Evolutionary conservation across 1,140 invertebrate species (phyloP).

Genomic region (Sycophaga agraensis): DNA sequence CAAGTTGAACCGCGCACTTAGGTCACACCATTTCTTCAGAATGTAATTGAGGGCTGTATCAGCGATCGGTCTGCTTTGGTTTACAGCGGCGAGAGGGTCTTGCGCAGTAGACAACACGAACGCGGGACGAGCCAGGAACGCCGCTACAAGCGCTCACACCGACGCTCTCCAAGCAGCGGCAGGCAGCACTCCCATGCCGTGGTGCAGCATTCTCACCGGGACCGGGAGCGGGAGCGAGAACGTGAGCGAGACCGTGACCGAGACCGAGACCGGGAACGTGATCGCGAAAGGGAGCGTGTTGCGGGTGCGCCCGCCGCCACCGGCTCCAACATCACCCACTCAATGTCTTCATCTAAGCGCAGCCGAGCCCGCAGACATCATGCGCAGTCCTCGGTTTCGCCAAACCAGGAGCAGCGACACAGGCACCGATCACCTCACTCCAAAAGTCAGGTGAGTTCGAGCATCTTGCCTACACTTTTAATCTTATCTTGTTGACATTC

Average conservation of each 20-base stretch:
- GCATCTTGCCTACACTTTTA: background rate
- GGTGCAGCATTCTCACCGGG: constrained; percentile 30
- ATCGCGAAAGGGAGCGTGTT: constrained; percentile 50
- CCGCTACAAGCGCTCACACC: constrained; percentile 65
- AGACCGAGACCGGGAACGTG: constrained; percentile 51
- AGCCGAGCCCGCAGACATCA: constrained; percentile 44
- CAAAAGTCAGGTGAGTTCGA: constrained; percentile 52
- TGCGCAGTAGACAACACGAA: constrained; percentile 64
- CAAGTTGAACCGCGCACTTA: no score
- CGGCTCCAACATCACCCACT: background rate
- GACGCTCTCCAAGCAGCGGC: constrained; percentile 63
- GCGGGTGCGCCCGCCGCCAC: background rate
- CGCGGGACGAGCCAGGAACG: constrained; percentile 63
- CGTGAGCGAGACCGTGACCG: constrained; percentile 54
- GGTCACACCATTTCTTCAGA: no score
- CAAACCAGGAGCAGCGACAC: constrained; percentile 32
- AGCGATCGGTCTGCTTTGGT: no score
- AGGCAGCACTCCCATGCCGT: constrained; percentile 48
- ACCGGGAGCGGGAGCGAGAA: constrained; percentile 46
- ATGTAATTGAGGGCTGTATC: no score
- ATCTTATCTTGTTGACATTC: background rate
- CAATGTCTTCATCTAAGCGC: constrained; percentile 1
- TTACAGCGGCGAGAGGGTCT: constrained; percentile 61
- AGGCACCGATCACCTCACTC: constrained; percentile 23
- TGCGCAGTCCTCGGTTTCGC: constrained; percentile 43